Base-by-base conservation (phyloP, 2,113 vertebrate species). In the Psilopogon haemacephalus region DNA sequence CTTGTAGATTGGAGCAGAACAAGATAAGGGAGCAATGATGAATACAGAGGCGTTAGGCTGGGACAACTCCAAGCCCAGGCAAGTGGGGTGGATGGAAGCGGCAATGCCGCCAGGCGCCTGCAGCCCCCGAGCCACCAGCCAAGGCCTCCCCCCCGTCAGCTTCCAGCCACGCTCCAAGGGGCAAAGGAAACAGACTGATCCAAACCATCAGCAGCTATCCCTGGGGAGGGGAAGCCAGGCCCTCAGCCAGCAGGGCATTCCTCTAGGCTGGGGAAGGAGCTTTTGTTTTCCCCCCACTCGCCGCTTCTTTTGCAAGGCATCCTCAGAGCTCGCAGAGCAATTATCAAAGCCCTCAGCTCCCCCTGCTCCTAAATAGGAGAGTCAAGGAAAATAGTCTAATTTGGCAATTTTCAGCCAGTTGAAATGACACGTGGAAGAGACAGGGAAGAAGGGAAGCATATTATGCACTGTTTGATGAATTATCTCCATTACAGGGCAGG, bases 331-430 rank as follows among this genome's bases (percentile, higher is more conserved):
- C 12, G 1, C 50, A 1, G 71, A 2, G 1, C 60, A 88, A 73
- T 84, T 93, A 88, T 55, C 21, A 3, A 54, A 72, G 70, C 73
- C 90, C 72, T 62, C 77, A 8, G 86, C 72, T 90, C 76, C 3
- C 95, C 90, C 77, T 2, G 3, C n/a, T 84, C 89, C 89, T 89
- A 81, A 84, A 89, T 82, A 89, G 92, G 88, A 69, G 70, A 94
- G 92, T 48, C 92, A 94, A 87, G 74, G 86, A 92, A 96, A 96
- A 93, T 73, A 89, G 94, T 79, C 86, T 95, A 76, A 95, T 95
- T 90, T 89, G 92, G 87, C 94, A 89, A 94, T 94, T 94, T 94
- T 75, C 90, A 82, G 59, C 17, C 19, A 0, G 78, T 89, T 94
- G 71, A 93, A 96, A 93, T 67, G 89, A 92, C 63, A 94, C 4